phyloP scores from a whole-genome alignment of 2,888 invertebrate genomes.

The Brenthis daphne region DNA sequence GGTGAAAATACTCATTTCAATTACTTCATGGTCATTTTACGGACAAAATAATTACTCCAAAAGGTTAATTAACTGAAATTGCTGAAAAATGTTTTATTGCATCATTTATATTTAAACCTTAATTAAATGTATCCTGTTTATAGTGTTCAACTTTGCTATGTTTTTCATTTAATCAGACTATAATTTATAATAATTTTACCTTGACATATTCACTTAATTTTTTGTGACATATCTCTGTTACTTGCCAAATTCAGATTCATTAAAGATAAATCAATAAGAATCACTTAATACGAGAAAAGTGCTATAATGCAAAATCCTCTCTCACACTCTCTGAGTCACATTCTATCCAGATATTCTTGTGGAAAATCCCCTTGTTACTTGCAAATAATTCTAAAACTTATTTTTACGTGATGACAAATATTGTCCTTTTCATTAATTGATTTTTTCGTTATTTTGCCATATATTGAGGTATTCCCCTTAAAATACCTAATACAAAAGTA shows the following conservation, averaged over 20 bases:
- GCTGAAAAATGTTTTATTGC: constrained; percentile 23
- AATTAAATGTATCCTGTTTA: constrained; percentile 17
- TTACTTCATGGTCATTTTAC: constrained; percentile 33
- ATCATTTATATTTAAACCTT: constrained; percentile 15
- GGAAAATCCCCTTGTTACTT: no score
- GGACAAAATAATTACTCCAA: constrained; percentile 31
- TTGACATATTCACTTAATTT: no score
- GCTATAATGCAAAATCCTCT: no score
- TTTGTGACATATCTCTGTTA: no score
- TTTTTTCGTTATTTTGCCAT: not conserved
- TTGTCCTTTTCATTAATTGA: no score
- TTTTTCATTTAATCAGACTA: not conserved
- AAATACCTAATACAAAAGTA: not conserved
- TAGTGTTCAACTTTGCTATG: not conserved
- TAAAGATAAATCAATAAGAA: no score
- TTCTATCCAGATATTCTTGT: no score
- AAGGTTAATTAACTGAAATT: constrained; percentile 22
- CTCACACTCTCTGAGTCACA: no score
- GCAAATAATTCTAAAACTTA: no score
- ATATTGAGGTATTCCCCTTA: not conserved
- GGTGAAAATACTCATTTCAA: constrained; percentile 20
- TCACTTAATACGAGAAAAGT: no score
- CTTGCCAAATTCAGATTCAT: no score
- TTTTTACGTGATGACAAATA: no score
- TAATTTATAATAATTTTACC: not conserved